phyloP scores from a whole-genome alignment of 2,113 vertebrate genomes.

The Rhombomys opimus region DNA sequence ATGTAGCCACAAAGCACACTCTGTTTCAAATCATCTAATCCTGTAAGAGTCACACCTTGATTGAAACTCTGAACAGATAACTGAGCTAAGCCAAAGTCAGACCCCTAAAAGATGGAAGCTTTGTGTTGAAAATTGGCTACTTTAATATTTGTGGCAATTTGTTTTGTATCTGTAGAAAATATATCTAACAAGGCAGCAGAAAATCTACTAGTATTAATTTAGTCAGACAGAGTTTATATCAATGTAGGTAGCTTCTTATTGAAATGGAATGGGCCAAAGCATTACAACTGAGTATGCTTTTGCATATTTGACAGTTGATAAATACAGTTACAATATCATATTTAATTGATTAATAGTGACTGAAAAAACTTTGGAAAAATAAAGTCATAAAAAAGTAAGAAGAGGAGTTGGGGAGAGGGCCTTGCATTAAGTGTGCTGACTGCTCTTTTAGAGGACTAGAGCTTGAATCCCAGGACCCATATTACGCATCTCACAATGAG shows the following conservation, averaged over 20 bases:
- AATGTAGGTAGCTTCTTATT: neutral
- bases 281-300: neutral
- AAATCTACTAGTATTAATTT: no score
- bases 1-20: neutral
- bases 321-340: no score
- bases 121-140: neutral
- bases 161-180: neutral
- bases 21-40: fast-evolving
- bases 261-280: fast-evolving
- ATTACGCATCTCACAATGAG: no score
- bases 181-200: neutral
- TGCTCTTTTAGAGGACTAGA: neutral
- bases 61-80: neutral
- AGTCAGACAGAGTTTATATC: neutral
- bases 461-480: neutral
- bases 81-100: neutral
- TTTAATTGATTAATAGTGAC: neutral
- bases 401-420: no score
- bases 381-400: neutral
- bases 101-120: neutral
- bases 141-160: neutral
- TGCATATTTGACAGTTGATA: neutral
- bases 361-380: neutral
- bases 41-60: neutral
- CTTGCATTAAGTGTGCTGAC: neutral